A percentile compares a stretch with the other conserved stretches of the same genome.
These are phyloP conservation scores for Amniataba percoides DNA, from an alignment of 2,797 vertebrate species.

Conservation along the genomic window DNA sequence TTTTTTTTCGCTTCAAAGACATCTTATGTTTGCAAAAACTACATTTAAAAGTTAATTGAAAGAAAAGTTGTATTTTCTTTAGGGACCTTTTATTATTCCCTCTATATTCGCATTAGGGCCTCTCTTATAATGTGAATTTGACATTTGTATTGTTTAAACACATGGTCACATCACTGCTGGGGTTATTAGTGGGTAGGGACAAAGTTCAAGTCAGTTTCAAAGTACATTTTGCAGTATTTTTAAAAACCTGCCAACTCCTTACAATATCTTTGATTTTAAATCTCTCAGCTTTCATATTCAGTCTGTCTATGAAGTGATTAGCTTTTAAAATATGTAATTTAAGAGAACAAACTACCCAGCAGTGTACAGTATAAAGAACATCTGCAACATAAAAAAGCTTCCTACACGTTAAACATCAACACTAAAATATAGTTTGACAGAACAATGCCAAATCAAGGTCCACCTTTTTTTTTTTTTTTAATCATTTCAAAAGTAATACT, in stretches of 20 bases:
- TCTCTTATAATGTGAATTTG: background rate
- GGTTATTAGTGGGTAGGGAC: background rate
- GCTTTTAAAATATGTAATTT: background rate
- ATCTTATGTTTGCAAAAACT: too few relatives aligned
- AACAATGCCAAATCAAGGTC: background rate
- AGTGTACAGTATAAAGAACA: background rate
- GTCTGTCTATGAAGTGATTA: background rate
- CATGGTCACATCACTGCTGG: background rate
- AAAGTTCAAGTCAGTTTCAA: slow-evolving; percentile 15
- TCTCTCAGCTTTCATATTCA: background rate
- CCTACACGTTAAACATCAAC: background rate
- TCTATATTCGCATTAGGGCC: background rate
- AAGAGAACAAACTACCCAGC: background rate
- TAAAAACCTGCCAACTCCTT: background rate
- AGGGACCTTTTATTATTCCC: background rate
- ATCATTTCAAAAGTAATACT: background rate
- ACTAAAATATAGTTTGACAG: background rate
- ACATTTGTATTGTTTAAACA: background rate
- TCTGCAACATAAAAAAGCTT: background rate
- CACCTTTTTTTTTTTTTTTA: background rate
- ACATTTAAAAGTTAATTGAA: too few relatives aligned
- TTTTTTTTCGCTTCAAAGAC: background rate
- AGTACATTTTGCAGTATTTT: background rate
- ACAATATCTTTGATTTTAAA: background rate
- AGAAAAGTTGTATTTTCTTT: too few relatives aligned